Base-by-base conservation (phyloP, 2,113 vertebrate species). In the Onychostoma macrolepis region DNA sequence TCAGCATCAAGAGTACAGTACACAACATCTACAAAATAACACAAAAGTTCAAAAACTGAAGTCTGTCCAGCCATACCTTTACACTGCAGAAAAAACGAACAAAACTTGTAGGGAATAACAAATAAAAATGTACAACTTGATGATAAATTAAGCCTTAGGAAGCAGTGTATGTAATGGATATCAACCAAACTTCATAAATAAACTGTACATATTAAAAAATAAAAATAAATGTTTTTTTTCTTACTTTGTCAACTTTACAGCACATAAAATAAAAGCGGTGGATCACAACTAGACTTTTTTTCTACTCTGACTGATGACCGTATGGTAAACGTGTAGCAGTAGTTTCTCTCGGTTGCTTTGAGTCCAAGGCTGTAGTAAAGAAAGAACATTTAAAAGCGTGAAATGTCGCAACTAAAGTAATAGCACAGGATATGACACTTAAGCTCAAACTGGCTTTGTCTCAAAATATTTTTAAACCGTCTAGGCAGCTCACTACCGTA, bases 261-360 rank as follows among this genome's bases (percentile, higher is more conserved):
- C 88, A 94, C 81, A 84, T 26, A 85, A 89, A 86, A 84, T 81
- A 87, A 24, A 43, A 61, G 56, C 58, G 11, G 90, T 96, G 96
- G 96, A 92, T 96, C 96, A 97, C 93, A 92, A 97, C 95, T 88
- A 96, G 96, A 96, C 95, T 91, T 91, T 90, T 89, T 94, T 94
- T 93, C 92, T 94, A 19, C 87, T 56, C 80, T 24, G 81, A 67
- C 76, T 85, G 88, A 63, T 95, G 94, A 95, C 92, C 94, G 93
- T 63, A 92, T 85, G 80, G 80, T 58, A 65, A 28, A 84, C 65
- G 11, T 21, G 12, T 43, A 38, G 24, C 33, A 67, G 38, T 58
- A 45, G 79, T 61, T 88, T 74, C 43, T 50, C 69, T 43, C 12
- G 19, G 36, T 65, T 6, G 28, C 15, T 15, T 43, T 17, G 43